Conservation (phyloP, 2,113 vertebrate species). For the Diadophis punctatus region DNA sequence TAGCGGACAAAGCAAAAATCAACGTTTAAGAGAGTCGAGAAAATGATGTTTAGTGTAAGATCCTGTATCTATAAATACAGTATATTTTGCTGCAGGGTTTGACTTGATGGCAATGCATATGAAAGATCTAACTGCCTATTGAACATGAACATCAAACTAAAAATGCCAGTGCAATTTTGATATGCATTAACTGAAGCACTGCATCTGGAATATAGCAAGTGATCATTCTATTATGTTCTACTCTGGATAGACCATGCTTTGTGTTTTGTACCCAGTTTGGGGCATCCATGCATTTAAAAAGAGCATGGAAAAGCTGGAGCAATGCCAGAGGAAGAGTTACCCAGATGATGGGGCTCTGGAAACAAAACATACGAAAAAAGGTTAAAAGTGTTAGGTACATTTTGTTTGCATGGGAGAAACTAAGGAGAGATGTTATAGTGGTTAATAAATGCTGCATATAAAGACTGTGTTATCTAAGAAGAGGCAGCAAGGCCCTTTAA, state of each 20-base stretch:
- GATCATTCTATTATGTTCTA: not conserved
- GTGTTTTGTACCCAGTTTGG: not conserved
- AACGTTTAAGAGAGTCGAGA: not conserved
- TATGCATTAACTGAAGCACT: not conserved
- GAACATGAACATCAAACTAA: not conserved
- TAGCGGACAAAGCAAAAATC: not conserved
- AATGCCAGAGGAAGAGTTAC: not conserved
- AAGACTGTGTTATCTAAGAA: not conserved
- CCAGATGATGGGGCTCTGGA: not conserved
- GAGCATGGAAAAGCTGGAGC: not conserved
- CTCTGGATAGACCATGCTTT: not conserved
- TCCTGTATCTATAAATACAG: not conserved
- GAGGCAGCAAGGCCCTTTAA: not conserved
- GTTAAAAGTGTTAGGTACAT: not conserved
- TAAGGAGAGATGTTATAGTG: not conserved
- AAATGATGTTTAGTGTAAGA: not conserved
- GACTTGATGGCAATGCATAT: not conserved
- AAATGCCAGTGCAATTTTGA: not conserved
- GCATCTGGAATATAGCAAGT: not conserved
- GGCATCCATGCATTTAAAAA: not conserved
- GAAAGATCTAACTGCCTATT: not conserved
- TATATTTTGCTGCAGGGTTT: not conserved
- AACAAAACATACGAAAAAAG: not conserved
- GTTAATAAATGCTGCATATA: not conserved
- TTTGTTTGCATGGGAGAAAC: not conserved